Conservation (phyloP, 2,888 invertebrate genomes). For the Dorcus parallelipipedus region DNA sequence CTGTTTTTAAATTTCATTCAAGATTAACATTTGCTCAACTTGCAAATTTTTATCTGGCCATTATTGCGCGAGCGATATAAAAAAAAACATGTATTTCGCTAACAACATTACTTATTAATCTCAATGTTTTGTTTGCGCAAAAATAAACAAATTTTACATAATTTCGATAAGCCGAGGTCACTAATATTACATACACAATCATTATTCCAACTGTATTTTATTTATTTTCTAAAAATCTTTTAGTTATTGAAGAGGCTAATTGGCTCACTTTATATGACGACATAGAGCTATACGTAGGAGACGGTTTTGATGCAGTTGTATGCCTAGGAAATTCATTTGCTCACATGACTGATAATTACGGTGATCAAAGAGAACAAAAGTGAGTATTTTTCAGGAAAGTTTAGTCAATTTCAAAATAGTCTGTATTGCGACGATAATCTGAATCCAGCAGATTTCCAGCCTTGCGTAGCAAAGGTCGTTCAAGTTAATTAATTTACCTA, state of each 20-base stretch:
- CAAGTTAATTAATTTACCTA: no score
- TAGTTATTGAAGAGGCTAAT: conserved; percentile 89
- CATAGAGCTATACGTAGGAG: conserved; percentile 60
- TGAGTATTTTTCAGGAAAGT: conserved; percentile 32
- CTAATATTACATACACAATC: neutral
- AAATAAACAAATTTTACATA: neutral
- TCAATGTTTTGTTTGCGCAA: neutral
- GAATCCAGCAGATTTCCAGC: no score
- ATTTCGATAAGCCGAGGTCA: neutral
- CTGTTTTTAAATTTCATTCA: conserved; percentile 11
- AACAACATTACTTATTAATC: neutral
- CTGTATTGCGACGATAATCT: no score
- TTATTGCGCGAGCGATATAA: no score
- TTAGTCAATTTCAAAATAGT: no score
- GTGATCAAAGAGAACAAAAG: conserved; percentile 77
- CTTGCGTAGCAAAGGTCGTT: no score
- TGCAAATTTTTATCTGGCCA: no score
- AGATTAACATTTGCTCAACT: no score
- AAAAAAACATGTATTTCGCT: no score
- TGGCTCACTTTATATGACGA: conserved; percentile 81
- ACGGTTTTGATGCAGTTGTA: conserved; percentile 82
- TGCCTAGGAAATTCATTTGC: conserved; percentile 91
- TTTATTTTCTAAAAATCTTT: conserved; percentile 11
- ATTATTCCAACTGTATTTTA: no score
- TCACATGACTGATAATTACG: conserved; percentile 76